Conservation (phyloP, 2,113 vertebrate species). For the Oreochromis spilurus region DNA sequence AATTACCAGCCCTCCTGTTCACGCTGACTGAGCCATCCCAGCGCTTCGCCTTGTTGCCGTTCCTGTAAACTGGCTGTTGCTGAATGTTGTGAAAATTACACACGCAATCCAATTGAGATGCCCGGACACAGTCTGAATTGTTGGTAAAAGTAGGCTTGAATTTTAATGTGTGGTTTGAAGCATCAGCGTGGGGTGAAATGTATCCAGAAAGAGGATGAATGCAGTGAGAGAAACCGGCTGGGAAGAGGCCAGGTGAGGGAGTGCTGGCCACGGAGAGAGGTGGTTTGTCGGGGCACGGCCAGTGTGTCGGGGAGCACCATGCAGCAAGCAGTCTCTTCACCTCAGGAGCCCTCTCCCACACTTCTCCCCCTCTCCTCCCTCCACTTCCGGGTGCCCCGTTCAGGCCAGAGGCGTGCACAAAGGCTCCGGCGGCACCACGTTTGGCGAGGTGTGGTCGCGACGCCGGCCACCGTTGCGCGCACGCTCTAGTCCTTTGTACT, state of each 20-base stretch:
- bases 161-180: not conserved
- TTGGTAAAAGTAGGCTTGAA: not conserved
- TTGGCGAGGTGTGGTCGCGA: constrained; percentile 59
- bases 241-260: constrained; percentile 11
- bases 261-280: not conserved
- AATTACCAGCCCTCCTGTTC: constrained; percentile 48
- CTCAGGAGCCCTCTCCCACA: constrained; percentile 24
- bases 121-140: not conserved
- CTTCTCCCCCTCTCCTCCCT: constrained; percentile 6
- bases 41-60: not conserved
- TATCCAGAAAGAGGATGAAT: constrained; percentile 22
- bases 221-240: constrained; percentile 40
- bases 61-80: not conserved
- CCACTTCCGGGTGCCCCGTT: constrained; percentile 56
- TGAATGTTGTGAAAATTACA: not conserved
- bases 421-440: constrained; percentile 48
- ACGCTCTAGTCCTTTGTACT: constrained; percentile 72
- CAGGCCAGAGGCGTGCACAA: constrained; percentile 48
- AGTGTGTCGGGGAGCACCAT: constrained; percentile 1
- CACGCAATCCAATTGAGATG: not conserved
- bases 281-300: not conserved
- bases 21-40: constrained; percentile 4
- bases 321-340: constrained; percentile 23
- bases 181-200: not conserved
- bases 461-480: constrained; percentile 37